Evolutionary conservation across 2,113 vertebrate species (phyloP).

Genomic region (Rhinolophus sinicus): DNA sequence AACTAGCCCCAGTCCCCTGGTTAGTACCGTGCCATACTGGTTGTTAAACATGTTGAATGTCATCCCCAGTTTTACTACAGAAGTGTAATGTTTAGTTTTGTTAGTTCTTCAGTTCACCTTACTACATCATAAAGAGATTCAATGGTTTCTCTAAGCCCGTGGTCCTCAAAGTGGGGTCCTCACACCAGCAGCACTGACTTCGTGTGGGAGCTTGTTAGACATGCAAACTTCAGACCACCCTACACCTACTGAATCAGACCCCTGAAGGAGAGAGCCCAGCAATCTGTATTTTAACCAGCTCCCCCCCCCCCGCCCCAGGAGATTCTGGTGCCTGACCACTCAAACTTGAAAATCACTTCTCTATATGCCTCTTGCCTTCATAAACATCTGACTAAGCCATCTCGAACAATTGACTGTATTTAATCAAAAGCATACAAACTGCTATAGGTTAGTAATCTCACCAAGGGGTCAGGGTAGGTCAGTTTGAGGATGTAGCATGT

Average conservation of each 20-base stretch:
- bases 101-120: constrained; percentile 39
- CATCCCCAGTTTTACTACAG: background rate
- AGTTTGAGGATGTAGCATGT: background rate
- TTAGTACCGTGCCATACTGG: background rate
- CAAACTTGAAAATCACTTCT: background rate
- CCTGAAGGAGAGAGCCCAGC: background rate
- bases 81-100: constrained; percentile 46
- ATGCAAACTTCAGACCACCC: background rate
- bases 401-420: background rate
- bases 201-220: background rate
- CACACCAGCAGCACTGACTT: background rate
- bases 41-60: constrained; percentile 1
- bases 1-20: background rate
- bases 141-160: background rate
- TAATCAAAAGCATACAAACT: background rate
- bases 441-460: background rate
- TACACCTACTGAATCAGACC: background rate
- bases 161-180: constrained; percentile 11
- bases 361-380: background rate
- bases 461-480: background rate
- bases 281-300: constrained; percentile 16
- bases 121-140: background rate
- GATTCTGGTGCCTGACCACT: background rate
- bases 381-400: background rate
- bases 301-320: background rate